Conservation (phyloP, 2,113 vertebrate species). For the Paedocypris sp. region DNA sequence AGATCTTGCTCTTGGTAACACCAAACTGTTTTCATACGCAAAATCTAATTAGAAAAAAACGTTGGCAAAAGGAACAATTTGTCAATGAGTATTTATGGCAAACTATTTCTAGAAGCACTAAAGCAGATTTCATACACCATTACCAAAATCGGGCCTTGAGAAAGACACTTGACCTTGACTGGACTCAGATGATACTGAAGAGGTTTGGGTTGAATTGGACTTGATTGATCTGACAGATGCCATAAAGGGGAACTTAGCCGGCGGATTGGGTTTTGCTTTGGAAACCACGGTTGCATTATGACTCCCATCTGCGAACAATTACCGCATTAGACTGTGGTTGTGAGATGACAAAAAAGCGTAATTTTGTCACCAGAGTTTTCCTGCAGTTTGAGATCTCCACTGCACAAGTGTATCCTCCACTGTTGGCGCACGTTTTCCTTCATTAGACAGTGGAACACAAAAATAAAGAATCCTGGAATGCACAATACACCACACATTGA, state of each 20-base stretch:
- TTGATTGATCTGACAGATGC: slow-evolving; percentile 54
- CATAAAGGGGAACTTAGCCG: slow-evolving; percentile 37
- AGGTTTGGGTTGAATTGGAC: slow-evolving; percentile 63
- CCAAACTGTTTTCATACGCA: slow-evolving; percentile 7
- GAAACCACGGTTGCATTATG: slow-evolving; percentile 48
- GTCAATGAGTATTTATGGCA: no score
- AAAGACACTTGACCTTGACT: slow-evolving; percentile 42
- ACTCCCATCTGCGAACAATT: slow-evolving; percentile 59
- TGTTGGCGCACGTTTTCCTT: slow-evolving; percentile 78
- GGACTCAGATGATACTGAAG: slow-evolving; percentile 55
- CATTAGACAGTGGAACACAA: slow-evolving; percentile 81
- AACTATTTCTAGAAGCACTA: no score
- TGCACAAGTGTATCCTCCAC: slow-evolving; percentile 69
- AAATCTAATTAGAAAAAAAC: not conserved
- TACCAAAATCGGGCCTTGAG: slow-evolving; percentile 53
- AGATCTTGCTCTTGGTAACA: not conserved
- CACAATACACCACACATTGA: slow-evolving; percentile 1
- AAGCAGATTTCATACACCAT: slow-evolving; percentile 7
- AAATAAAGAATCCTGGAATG: slow-evolving; percentile 81
- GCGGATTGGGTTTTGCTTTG: slow-evolving; percentile 43
- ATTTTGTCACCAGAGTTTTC: slow-evolving; percentile 64
- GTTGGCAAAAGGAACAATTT: no score
- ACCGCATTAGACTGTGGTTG: not conserved
- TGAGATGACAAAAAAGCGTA: not conserved
- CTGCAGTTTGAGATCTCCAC: slow-evolving; percentile 56